Percentiles rank a stretch among this genome's conserved stretches.
phyloP scores from a whole-genome alignment of 2,888 invertebrate genomes.

The Laspeyria flexula region DNA sequence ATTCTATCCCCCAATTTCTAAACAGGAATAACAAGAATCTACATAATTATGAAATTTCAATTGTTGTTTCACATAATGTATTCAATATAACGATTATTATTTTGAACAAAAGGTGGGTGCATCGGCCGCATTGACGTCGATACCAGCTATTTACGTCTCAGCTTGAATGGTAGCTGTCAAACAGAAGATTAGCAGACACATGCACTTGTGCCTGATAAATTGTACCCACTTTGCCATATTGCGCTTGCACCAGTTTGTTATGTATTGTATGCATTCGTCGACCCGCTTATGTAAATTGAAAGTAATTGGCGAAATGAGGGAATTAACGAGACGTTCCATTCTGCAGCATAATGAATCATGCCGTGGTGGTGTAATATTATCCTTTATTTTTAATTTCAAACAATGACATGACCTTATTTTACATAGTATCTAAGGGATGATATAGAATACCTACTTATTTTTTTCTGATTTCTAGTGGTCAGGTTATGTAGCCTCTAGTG shows the following conservation, averaged over 20 bases:
- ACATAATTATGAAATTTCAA: no score
- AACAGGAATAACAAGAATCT: no score
- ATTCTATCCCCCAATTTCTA: no score
- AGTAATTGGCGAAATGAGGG: constrained; percentile 49
- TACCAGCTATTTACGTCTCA: constrained; percentile 66
- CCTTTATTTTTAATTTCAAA: not conserved
- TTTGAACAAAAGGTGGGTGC: constrained; percentile 53
- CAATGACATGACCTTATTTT: no score
- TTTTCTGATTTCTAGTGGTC: no score
- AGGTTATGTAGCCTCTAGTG: no score
- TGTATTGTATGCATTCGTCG: constrained; percentile 44
- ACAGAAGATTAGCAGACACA: constrained; percentile 63
- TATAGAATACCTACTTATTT: no score
- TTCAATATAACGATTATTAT: no score
- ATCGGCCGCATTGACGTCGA: constrained; percentile 69
- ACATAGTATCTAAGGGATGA: no score
- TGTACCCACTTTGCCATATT: constrained; percentile 37
- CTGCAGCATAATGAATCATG: not conserved
- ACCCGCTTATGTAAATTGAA: constrained; percentile 53
- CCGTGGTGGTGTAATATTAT: not conserved
- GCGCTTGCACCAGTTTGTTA: constrained; percentile 22
- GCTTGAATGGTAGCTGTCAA: constrained; percentile 71
- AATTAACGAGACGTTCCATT: constrained; percentile 36
- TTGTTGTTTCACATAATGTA: no score
- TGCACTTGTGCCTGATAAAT: constrained; percentile 57